Base-by-base conservation (phyloP, 2,113 vertebrate species). In the Neogale vison region DNA sequence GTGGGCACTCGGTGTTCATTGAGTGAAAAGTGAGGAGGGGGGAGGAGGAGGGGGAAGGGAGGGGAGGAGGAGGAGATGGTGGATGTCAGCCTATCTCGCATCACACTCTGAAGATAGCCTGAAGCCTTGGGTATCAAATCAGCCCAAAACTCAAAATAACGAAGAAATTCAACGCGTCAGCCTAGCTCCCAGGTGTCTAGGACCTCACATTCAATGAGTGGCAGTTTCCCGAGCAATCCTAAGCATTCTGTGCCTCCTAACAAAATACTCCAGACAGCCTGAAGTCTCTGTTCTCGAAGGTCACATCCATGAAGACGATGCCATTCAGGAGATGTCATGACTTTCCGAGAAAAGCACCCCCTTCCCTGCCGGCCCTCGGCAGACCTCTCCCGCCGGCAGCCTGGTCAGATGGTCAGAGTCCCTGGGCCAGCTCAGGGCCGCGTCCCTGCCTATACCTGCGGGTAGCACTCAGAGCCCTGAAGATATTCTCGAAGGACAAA, bases 251-350 rank as follows among this genome's bases (percentile, higher is more conserved):
- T 21, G 31, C 1, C 12, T 88, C 36, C 65, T n/a, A 42, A 11
- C 3, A 34, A n/a, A 96, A 45, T 2, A 24, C 12, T 34, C 61
- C 42, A 39, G 11, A 14, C 12, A 61, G 6, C 13, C 81, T 45
- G 24, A 13, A 26, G 59, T 47, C 84, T 47, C 79, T 5, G 1
- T 20, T 7, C 4, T 18, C 8, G n/a, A 82, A 59, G 57, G 18
- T 29, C 42, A 21, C 0, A 4, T 55, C 7, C 26, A 24, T 0
- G n/a, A 36, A 24, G n/a, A 24, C 10, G 34, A 26, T 0, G 50
- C 36, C 23, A 0, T 2, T 8, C 23, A 8, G 21, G 52, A 15
- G 72, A 31, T 23, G 21, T 24, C 36, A 1, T 17, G 9, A 24
- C 39, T 45, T 55, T 11, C 55, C 31, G 2, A 36, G 50, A 81